phyloP scores from a whole-genome alignment of 2,113 vertebrate species.

The Asarcornis scutulata region DNA sequence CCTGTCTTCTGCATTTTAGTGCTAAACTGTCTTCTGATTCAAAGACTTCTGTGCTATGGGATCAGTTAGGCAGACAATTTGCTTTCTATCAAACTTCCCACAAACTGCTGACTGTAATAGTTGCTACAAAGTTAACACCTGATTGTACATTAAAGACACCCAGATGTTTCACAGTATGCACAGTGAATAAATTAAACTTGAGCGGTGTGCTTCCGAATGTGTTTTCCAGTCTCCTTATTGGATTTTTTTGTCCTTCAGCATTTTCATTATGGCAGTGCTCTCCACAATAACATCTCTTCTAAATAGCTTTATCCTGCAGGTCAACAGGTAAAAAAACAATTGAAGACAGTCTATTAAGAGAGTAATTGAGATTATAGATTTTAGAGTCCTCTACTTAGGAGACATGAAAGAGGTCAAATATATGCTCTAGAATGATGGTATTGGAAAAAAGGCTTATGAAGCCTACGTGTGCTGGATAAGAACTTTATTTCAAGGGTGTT shows the following conservation, averaged over 20 bases:
- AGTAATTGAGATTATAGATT: conserved; percentile 63
- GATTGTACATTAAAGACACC: background rate
- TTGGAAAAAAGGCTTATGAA: background rate
- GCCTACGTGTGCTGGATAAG: background rate
- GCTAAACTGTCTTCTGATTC: background rate
- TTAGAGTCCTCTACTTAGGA: conserved; percentile 12
- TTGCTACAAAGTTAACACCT: background rate
- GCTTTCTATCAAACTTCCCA: conserved; percentile 13
- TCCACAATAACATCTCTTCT: conserved; percentile 3
- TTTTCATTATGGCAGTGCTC: conserved; percentile 35
- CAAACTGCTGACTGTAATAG: conserved; percentile 1
- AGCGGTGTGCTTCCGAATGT: background rate
- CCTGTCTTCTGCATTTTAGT: background rate
- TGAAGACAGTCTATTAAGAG: conserved; percentile 31
- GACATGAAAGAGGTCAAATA: conserved; percentile 42
- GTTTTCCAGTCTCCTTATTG: conserved; percentile 1
- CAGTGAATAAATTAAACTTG: background rate
- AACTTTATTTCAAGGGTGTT: conserved; percentile 6
- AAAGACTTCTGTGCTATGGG: background rate
- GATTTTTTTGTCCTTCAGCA: conserved; percentile 60
- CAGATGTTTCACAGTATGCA: conserved; percentile 13
- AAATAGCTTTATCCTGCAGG: conserved; percentile 56
- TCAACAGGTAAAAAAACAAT: conserved; percentile 4
- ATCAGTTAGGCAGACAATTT: background rate
- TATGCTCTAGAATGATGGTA: background rate